These are phyloP conservation scores for Penaeus monodon DNA, from an alignment of 2,888 invertebrate species.

Conservation along the genomic window DNA sequence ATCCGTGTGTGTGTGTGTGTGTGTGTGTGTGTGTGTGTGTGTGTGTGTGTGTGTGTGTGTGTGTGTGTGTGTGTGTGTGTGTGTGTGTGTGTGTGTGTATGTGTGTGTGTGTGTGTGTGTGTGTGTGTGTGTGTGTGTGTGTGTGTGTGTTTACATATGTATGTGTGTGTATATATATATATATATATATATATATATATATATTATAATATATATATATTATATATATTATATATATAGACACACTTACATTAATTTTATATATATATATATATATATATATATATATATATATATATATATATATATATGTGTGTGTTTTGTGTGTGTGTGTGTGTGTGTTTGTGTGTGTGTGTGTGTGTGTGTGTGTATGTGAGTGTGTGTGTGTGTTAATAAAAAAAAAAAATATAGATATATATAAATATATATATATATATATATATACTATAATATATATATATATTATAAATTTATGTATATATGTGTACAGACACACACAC, in stretches of 20 bases:
- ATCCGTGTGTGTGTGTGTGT: background rate
- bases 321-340: background rate
- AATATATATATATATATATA: background rate
- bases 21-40: background rate
- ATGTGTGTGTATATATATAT: conserved; percentile 11
- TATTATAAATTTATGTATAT: no score
- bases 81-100: background rate
- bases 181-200: conserved; percentile 21
- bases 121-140: background rate
- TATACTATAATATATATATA: no score
- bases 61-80: background rate
- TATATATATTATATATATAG: conserved; percentile 11
- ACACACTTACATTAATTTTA: no score
- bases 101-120: background rate
- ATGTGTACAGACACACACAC: no score
- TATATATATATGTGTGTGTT: background rate
- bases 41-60: background rate
- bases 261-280: conserved; percentile 18
- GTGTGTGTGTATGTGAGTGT: background rate
- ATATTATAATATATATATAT: no score
- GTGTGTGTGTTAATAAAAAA: background rate
- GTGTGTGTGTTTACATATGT: background rate
- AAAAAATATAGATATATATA: background rate
- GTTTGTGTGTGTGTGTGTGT: background rate
- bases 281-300: conserved; percentile 4